Base-by-base conservation (phyloP, 2,797 vertebrate species). In the Phoeniculus purpureus region DNA sequence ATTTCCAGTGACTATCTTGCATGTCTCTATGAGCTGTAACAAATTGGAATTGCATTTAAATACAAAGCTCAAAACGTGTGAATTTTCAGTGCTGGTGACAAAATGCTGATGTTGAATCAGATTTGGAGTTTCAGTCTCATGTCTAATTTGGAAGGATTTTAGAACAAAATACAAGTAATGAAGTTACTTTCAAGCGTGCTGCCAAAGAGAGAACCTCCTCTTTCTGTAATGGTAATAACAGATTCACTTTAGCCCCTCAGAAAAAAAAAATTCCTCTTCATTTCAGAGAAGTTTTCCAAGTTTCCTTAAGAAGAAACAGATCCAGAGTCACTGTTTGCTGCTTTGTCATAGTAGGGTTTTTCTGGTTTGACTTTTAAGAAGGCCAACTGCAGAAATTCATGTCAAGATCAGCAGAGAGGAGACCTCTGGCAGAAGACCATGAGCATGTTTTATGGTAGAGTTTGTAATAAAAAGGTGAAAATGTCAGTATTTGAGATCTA, bases 231-330 rank as follows among this genome's bases (percentile, higher is more conserved):
- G 61, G 23, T 43, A 26, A 5, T 45, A 85, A 75, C 51, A 84
- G 48, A 73, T 81, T 87, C 52, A 34, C 58, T 79, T 87, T 34
- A 55, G 18, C 47, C 23, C 20, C 29, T 77, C 8, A 4, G 40
- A 48, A 56, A 65, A 40, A 61, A 61, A 40, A 58, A 37, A 40
- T 1, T 27, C n/a, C 83, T 32, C 31, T 79, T 17, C 22, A 29
- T 72, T 76, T 85, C 56, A 32, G 26, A 15, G 65, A 65, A 83
- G 27, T 82, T 83, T 90, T 73, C 76, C 73, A 61, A 2, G 61
- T 81, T 91, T 93, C 29, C 34, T 81, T 66, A 52, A 52, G 87
- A 85, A 37, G 85, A 52, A 81, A 27, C n/a, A 61, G 59, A 84
- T 26, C 54, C 61, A 68, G 31, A 90, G 43, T 43, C 65, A 9